Conservation (phyloP, 2,888 invertebrate species). For the Ypsolopha sequella region DNA sequence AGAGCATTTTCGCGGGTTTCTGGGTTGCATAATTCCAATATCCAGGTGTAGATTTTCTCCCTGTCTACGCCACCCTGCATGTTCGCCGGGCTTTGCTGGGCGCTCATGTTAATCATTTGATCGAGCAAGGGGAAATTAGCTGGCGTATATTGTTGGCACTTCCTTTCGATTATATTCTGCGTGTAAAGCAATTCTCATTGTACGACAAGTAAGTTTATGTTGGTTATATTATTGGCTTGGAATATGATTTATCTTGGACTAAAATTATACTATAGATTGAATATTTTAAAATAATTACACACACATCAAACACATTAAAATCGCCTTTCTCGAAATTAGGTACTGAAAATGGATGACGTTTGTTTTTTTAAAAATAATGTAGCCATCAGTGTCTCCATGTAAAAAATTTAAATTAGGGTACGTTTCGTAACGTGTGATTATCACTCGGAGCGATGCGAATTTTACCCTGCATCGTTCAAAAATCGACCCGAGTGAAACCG, state of each 20-base stretch:
- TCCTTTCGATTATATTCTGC: conserved; percentile 3
- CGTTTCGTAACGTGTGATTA: too few relatives aligned
- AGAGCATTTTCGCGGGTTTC: conserved; percentile 96
- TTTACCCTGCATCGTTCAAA: too few relatives aligned
- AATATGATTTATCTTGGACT: neutral
- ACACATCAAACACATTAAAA: too few relatives aligned
- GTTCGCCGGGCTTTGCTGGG: conserved; percentile 83
- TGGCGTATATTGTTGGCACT: conserved; percentile 7
- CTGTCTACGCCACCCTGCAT: conserved; percentile 81
- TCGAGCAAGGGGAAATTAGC: conserved; percentile 12
- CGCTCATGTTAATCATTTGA: conserved; percentile 73
- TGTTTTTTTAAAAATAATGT: too few relatives aligned
- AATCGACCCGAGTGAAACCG: too few relatives aligned
- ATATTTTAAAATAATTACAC: too few relatives aligned
- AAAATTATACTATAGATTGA: neutral
- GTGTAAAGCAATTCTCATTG: conserved; percentile 9
- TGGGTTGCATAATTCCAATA: conserved; percentile 91
- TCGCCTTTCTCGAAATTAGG: neutral
- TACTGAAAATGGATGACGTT: too few relatives aligned
- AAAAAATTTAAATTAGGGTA: too few relatives aligned
- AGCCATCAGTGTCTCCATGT: too few relatives aligned
- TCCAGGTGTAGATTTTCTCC: conserved; percentile 94
- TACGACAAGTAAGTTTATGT: neutral
- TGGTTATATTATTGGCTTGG: neutral
- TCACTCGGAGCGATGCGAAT: too few relatives aligned